Evolutionary conservation across 23 tunicate species (phyloP), one percentile per base, ranked within the genome.

Genomic region (Styela clava): DNA sequence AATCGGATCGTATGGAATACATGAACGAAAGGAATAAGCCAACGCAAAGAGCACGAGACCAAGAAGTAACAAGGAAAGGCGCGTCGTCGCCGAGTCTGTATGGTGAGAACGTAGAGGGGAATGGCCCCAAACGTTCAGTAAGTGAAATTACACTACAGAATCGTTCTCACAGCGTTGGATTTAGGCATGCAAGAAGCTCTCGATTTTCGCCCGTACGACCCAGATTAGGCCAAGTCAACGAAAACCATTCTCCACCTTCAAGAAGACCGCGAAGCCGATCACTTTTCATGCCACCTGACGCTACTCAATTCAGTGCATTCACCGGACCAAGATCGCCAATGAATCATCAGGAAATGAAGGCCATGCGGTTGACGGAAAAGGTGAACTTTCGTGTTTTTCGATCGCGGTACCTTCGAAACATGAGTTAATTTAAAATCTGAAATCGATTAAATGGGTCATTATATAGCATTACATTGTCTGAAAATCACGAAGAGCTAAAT

Each of bases 191-290:
- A 5, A 44, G 56, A 44, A 12, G 56, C 12, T 44, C 56, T 12
- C 7, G 56, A 44, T 44, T 44, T 44, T 44, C 56, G 56, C 56
- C 56, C 7, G 56, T 44, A 7, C 9, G 56, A 44, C 56, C 56
- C 7, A 44, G 56, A 44, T 44, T 44, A 12, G 56, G 56, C 12
- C 56, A 44, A 44, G 56, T 44, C 56, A 12, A 44, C 56, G 56
- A 44, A 44, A 44, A 44, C 12, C 56, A 12, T 44, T 5, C 56
- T 44, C 7, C 56, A 44, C 56, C 56, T 2, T 16, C 77, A 16
- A 32, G 77, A 71, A 71, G 77, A 71, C 77, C 77, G 35, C 77
- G 77, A 71, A 71, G 77, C 16, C 27, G 29, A 71, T 71, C 77
- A 33, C 35, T 71, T 2, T 71, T 30, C 16, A 30, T 65, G 70